Conservation (phyloP, 2,113 vertebrate genomes). For the Xenus cinereus region DNA sequence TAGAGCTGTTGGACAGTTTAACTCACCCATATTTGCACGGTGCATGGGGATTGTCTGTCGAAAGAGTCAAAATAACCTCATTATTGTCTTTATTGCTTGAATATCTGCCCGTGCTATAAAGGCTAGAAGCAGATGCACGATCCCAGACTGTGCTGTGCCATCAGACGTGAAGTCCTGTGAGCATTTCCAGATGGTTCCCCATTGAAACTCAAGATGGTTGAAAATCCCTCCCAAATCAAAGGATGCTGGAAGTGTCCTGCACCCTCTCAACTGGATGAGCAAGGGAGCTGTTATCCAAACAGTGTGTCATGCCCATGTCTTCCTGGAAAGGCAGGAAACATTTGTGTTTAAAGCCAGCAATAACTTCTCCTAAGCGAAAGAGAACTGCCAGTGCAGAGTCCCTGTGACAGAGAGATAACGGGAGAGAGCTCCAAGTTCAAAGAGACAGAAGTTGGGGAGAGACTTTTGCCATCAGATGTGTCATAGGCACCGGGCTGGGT, state of each 20-base stretch:
- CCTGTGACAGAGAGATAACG: fast-evolving
- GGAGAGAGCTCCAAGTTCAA: neutral
- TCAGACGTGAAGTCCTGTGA: neutral
- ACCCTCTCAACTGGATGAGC: neutral
- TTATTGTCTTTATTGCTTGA: neutral
- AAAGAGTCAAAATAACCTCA: neutral
- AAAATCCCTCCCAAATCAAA: neutral
- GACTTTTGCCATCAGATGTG: neutral
- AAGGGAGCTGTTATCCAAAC: neutral
- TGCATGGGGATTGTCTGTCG: neutral
- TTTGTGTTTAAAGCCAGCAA: neutral
- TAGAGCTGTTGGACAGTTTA: neutral
- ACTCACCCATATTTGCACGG: neutral
- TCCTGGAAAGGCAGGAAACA: neutral
- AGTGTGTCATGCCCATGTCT: neutral
- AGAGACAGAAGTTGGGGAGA: neutral
- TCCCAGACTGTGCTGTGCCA: neutral
- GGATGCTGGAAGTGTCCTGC: neutral
- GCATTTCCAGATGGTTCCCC: neutral
- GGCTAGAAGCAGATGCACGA: neutral
- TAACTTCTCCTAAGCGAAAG: neutral
- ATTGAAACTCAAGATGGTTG: neutral
- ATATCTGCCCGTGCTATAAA: neutral
- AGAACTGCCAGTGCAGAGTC: neutral
- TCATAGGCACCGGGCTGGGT: neutral